Base-by-base conservation (phyloP, 2,113 vertebrate genomes). In the Phodopus roborovskii region DNA sequence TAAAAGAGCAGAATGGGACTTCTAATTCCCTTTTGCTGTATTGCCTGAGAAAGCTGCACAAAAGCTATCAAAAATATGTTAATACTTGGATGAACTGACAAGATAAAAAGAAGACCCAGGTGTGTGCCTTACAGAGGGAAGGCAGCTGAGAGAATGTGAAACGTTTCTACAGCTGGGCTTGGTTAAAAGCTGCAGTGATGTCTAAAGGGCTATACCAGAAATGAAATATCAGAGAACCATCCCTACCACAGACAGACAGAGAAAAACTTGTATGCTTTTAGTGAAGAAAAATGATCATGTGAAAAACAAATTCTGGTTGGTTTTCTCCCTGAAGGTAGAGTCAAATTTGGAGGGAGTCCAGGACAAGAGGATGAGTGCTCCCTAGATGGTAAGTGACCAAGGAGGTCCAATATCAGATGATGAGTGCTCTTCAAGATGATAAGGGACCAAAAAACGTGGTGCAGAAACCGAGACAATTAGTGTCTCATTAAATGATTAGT, bases 1-100 rank as follows among this genome's bases (percentile, higher is more conserved):
- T 93, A 26, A 79, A 97, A 89, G 74, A 9, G 17, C 92, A 30
- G 5, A 82, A 90, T 24, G 71, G 83, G 75, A 75, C 19, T 71
- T 94, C 62, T 36, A 87, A 20, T 56, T 73, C n/a, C 91, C 28
- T 84, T n/a, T 62, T 88, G 68, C 5, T 26, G 62, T 42, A 84
- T 33, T 85, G 62, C 39, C 64, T 70, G 64, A 53, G 74, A 88
- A 79, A 75, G 48, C 20, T 84, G 78, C 71, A 78, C 56, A 56
- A 79, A 88, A 45, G 60, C 33, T 6, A 62, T 30, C 53, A 74
- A 93, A 93, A 92, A 42, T 4, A 74, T 84, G 75, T 88, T 87
- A 91, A 81, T 30, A 22, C 50, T 45, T 75, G 50, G n/a, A 87
- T 79, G 82, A 79, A 79, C 36, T 39, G 45, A 45, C 39, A 71